Base-by-base conservation (phyloP, 2,113 vertebrate genomes). In the Lycaon pictus region DNA sequence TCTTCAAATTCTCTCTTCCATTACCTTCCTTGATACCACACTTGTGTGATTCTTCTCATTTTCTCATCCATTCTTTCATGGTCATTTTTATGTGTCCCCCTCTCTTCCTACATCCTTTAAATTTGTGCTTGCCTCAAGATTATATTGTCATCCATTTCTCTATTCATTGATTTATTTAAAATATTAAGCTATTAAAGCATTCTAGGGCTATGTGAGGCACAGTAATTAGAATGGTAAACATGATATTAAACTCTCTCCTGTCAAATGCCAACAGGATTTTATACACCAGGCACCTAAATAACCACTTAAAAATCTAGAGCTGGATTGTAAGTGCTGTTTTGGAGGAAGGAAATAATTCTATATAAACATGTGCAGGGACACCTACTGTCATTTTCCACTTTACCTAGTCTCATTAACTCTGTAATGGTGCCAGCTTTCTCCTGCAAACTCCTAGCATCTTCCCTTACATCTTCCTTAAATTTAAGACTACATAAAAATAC, bases 111-210 rank as follows among this genome's bases (percentile, higher is more conserved):
- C 7, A 32, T 27, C 2, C 51, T 92, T 86, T 88, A 76, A 76
- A 72, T 67, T 4, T 95, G 35, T 86, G 6, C 23, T 58, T 94
- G 11, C 65, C 20, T 67, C 29, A 96, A 88, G 71, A 91, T 92
- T 88, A 60, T 51, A 25, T 86, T 88, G 83, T 81, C 4, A 76
- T 85, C 29, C 37, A 94, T 53, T 90, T 87, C 77, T 74, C 60
- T 84, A 51, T 86, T 35, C 32, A 53, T 16, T 69, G 23, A 87
- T 96, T 95, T 94, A 62, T 95, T 86, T 91, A 22, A 80, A 87
- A 88, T 82, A 85, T 90, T 83, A 88, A 82, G 58, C 22, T 90
- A 79, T 62, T 93, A 94, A 93, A 88, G 88, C 22, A 93, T 60
- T 72, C 7, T 67, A 67, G 10, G 62, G 15, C 15, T 85, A 11